Conservation (phyloP, 92 coral and sea anemone species). For the Paramuricea clavata region DNA sequence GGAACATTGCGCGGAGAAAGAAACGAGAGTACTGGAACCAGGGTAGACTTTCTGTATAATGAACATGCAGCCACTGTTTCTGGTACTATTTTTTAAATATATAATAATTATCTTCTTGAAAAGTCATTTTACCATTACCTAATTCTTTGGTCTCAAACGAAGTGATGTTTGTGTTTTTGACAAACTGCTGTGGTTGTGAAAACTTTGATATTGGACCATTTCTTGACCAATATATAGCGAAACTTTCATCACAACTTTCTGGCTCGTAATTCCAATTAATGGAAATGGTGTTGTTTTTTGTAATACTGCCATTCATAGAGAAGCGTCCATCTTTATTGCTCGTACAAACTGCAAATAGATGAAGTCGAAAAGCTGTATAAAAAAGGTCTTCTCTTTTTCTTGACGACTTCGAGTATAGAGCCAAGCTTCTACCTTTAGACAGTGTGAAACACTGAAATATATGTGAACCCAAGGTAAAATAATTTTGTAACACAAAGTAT, state of each 20-base stretch:
- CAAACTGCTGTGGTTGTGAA: not conserved
- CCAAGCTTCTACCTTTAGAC: not conserved
- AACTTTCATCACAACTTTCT: not conserved
- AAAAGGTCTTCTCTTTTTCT: not conserved
- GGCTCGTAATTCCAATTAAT: not conserved
- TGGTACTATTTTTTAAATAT: too few species aligned
- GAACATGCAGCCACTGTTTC: too few species aligned
- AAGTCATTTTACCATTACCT: slow-evolving; percentile 3
- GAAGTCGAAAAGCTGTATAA: not conserved
- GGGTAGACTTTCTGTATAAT: too few species aligned
- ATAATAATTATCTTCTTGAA: too few species aligned
- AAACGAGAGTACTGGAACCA: too few species aligned
- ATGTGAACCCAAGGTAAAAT: too few species aligned
- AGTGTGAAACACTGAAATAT: not conserved
- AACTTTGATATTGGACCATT: not conserved
- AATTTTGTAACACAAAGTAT: too few species aligned
- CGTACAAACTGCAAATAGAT: not conserved
- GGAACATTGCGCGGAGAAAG: too few species aligned
- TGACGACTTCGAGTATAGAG: too few species aligned
- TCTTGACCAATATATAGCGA: not conserved
- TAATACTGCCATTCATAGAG: not conserved
- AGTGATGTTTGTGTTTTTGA: not conserved
- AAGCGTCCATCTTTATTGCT: not conserved
- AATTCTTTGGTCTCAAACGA: not conserved
- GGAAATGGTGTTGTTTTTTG: not conserved